Evolutionary conservation across 2,797 vertebrate species (phyloP), one percentile per base, ranked within the genome.

Genomic region (Arnoldichthys spilopterus): DNA sequence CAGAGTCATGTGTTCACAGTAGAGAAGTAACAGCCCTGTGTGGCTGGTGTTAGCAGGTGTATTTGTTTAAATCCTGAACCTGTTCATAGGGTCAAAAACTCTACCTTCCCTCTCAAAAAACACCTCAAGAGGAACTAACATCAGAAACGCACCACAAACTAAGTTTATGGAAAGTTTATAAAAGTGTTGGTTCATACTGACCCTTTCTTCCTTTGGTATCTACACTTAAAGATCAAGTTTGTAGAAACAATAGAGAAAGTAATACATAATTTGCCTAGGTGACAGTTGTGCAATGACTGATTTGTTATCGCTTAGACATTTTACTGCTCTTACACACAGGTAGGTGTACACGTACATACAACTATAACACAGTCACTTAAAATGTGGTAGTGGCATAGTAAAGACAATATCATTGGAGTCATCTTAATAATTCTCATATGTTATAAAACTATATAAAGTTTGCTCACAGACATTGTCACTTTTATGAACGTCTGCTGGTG

Each of bases 21-120:
- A 16, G 24, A 51, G 37, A 73, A 51, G 54, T 24, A 16, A 30
- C 59, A 45, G 20, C 18, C 40, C 1, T 11, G 2, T 56, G 34
- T 22, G 53, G 26, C 72, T 49, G 0, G 59, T 11, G 58, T 76
- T 30, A 47, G 82, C 90, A 93, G 91, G 91, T 92, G 90, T 91
- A 86, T 92, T 92, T 93, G 85, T 84, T 85, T 91, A 90, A 87
- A 77, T 77, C 83, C 82, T 84, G 83, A 76, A 51, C 49, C 74
- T 59, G 68, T 26, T 69, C 0, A 18, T 6, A 74, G 85, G 90
- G 89, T 92, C 90, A 91, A 89, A 90, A 86, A 80, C 77, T 78
- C 79, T 79, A 81, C 77, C 82, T 70, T 82, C 40, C n/a, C 83
- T 71, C 83, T 93, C n/a, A 91, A 90, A 90, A 13, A 84, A 87